These are phyloP conservation scores for Calidris pugnax DNA, from an alignment of 2,113 vertebrate genomes.

Conservation along the genomic window DNA sequence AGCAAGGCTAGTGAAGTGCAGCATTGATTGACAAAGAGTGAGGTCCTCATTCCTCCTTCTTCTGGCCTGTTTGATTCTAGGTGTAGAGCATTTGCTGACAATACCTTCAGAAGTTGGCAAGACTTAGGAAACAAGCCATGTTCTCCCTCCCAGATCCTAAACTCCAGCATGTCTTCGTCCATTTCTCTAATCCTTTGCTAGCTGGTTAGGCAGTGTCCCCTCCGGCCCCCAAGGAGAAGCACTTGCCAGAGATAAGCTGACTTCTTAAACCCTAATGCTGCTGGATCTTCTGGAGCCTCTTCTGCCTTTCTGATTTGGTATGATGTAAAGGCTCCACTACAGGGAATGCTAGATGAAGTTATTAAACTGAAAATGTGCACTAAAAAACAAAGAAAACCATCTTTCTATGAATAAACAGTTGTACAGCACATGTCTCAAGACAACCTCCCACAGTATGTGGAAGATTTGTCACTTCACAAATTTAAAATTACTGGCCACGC, in stretches of 20 bases:
- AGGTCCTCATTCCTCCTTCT: not conserved
- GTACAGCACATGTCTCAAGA: not conserved
- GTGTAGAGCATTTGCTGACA: not conserved
- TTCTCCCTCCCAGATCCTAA: not conserved
- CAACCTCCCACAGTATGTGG: not conserved
- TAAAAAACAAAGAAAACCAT: not conserved
- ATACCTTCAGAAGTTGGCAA: not conserved
- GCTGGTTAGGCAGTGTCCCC: slow-evolving; percentile 2
- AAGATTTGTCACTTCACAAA: not conserved
- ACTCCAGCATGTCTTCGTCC: not conserved
- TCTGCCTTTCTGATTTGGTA: slow-evolving; percentile 46
- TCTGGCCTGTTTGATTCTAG: not conserved
- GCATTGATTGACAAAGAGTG: not conserved
- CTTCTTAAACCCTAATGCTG: slow-evolving; percentile 25
- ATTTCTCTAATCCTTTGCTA: not conserved
- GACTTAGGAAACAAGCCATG: not conserved
- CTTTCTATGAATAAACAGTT: not conserved
- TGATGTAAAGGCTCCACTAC: not conserved
- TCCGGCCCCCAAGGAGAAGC: not conserved
- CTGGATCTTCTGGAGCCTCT: slow-evolving; percentile 26
- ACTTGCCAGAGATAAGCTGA: not conserved
- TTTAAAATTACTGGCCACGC: not conserved
- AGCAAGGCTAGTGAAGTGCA: not conserved
- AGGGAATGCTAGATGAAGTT: not conserved
- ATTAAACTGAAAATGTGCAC: not conserved